phyloP scores from a whole-genome alignment of 2,113 vertebrate genomes.

The Acanthisitta chloris region DNA sequence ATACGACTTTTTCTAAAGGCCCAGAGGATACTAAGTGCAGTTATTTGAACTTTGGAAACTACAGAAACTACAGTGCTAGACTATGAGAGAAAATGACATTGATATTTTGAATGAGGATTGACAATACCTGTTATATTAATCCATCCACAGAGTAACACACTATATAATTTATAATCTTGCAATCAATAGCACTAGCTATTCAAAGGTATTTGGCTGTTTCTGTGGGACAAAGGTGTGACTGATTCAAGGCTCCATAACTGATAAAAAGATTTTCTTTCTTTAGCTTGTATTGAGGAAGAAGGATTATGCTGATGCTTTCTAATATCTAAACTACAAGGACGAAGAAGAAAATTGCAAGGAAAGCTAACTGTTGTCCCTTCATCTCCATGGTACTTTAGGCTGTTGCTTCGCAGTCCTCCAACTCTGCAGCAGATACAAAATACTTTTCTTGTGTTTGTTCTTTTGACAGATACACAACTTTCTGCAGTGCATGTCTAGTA shows the following conservation, averaged over 20 bases:
- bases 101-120: too few relatives aligned
- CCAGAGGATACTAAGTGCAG: accelerated
- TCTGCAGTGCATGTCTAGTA: background rate
- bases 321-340: background rate
- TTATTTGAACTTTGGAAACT: background rate
- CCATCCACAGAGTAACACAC: background rate
- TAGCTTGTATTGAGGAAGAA: background rate
- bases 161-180: background rate
- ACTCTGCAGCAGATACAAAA: background rate
- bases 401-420: background rate
- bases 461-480: background rate
- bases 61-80: background rate
- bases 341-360: background rate
- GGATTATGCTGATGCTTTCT: background rate
- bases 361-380: background rate
- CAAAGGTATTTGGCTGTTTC: background rate
- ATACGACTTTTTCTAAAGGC: background rate
- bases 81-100: background rate
- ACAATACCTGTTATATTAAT: background rate
- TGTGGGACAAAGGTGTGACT: background rate
- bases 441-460: background rate
- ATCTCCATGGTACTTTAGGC: background rate
- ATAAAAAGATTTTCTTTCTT: background rate
- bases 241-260: background rate
- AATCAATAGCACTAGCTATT: background rate